These are phyloP conservation scores for Lacerta agilis DNA, from an alignment of 2,797 vertebrate genomes.

Conservation along the genomic window DNA sequence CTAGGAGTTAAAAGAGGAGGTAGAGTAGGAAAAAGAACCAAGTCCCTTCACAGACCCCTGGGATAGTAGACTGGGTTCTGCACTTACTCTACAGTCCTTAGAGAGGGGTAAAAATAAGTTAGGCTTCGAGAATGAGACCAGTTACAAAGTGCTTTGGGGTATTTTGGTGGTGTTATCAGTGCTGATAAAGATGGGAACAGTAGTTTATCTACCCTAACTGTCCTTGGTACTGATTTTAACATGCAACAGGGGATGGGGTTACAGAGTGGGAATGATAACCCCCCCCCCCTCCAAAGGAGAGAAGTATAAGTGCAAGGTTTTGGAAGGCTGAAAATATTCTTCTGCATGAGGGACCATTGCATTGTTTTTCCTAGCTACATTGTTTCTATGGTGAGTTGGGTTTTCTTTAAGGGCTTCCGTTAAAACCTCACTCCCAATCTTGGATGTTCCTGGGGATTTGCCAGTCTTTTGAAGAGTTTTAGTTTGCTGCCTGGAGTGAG, in stretches of 20 bases:
- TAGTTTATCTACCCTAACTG: neutral
- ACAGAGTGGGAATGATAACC: neutral
- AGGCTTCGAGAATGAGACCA: neutral
- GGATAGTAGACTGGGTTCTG: neutral
- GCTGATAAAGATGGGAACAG: neutral
- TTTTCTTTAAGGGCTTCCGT: neutral
- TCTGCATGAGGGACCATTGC: neutral
- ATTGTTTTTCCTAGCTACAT: neutral
- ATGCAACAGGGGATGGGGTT: neutral
- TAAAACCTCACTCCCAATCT: too few species aligned
- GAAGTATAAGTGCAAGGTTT: neutral
- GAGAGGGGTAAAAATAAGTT: neutral
- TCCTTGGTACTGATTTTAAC: neutral
- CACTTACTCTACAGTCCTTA: too few species aligned
- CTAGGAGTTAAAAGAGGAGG: neutral
- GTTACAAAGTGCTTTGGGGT: neutral
- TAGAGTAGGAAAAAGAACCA: neutral
- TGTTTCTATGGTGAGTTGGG: neutral
- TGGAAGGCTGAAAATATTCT: neutral
- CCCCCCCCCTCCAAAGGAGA: too few species aligned
- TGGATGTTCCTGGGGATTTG: neutral
- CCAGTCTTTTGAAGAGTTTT: neutral
- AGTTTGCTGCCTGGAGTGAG: neutral
- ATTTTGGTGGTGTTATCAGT: neutral
- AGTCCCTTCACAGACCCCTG: neutral